These are phyloP conservation scores for Invenusta paracnida DNA, from an alignment of 2,888 invertebrate species.

Conservation along the genomic window DNA sequence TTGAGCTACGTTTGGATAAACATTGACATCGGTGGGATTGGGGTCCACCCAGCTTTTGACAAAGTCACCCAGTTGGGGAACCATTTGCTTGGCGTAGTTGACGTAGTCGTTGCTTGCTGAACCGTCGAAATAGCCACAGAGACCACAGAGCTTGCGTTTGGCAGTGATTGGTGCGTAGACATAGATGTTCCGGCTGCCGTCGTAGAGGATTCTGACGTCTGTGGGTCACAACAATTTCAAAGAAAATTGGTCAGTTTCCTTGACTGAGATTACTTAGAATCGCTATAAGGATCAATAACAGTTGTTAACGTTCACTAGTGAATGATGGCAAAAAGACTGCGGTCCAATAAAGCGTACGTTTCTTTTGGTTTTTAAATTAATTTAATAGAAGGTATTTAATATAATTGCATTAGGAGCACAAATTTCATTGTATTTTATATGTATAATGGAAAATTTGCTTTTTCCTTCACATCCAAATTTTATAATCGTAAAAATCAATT, in stretches of 20 bases:
- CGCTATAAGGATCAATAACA: background rate
- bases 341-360: too few species aligned
- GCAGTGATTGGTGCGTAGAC: constrained; percentile 46
- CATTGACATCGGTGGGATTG: constrained; percentile 36
- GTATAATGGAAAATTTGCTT: too few species aligned
- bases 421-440: too few species aligned
- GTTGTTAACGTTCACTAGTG: too few species aligned
- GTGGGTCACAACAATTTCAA: background rate
- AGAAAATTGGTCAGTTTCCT: background rate
- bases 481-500: too few species aligned
- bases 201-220: constrained; percentile 46
- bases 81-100: constrained; percentile 36
- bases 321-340: too few species aligned
- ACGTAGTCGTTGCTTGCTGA: constrained; percentile 44
- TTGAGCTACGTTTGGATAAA: constrained; percentile 34
- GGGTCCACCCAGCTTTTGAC: constrained; percentile 46
- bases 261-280: background rate
- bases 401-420: too few species aligned
- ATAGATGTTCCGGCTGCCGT: constrained; percentile 44
- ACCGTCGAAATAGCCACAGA: constrained; percentile 47
- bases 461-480: too few species aligned
- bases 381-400: too few species aligned
- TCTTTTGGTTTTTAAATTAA: too few species aligned
- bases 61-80: constrained; percentile 42
- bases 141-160: constrained; percentile 46